Evolutionary conservation across 2,888 invertebrate species (phyloP).

Genomic region (Lucinisca nassula): DNA sequence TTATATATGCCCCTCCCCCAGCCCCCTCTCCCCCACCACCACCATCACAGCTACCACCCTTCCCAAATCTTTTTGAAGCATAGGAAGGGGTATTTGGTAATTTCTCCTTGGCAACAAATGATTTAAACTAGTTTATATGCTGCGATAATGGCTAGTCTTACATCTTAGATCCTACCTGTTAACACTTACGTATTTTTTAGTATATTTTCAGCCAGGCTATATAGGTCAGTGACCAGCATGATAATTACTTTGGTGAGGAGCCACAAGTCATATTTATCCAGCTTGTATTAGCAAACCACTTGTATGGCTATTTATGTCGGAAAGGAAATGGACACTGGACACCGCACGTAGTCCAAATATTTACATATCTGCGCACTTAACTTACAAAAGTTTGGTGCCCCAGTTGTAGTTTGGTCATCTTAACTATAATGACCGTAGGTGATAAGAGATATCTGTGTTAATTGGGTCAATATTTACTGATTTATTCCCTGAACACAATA

Average conservation of each 20-base stretch:
- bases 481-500: no score
- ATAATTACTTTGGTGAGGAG: conserved; percentile 45
- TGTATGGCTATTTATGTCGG: background rate
- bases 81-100: no score
- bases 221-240: conserved; percentile 56
- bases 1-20: no score
- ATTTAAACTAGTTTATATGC: conserved; percentile 39
- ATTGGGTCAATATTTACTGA: no score
- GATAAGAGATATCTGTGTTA: background rate
- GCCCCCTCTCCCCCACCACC: no score
- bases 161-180: background rate
- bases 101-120: no score
- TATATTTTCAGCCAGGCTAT: background rate
- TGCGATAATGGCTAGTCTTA: conserved; percentile 9
- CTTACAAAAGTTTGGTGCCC: background rate
- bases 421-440: background rate
- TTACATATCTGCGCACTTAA: background rate
- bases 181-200: background rate
- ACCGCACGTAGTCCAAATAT: conserved; percentile 7
- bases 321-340: conserved; percentile 9
- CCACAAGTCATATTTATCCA: conserved; percentile 40
- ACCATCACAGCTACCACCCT: no score
- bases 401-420: background rate
- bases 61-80: no score
- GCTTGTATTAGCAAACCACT: background rate